phyloP scores from a whole-genome alignment of 1,140 invertebrate genomes.

The Dendrolimus punctatus region DNA sequence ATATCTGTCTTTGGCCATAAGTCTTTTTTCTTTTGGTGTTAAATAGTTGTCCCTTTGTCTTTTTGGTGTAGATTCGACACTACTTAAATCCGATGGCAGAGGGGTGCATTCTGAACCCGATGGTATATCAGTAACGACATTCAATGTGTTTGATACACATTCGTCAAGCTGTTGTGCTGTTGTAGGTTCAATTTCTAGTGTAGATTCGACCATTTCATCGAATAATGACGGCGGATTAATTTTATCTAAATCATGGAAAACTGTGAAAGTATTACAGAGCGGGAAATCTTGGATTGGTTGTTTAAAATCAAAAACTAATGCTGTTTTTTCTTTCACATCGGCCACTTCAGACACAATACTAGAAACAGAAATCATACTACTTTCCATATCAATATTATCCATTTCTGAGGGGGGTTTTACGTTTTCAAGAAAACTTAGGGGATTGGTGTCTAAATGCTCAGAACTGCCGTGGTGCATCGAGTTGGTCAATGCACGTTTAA shows the following conservation, averaged over 20 bases:
- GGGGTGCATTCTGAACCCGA: conserved; percentile 63
- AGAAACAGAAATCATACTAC: conserved; percentile 86
- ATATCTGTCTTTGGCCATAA: conserved; percentile 81
- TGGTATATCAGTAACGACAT: conserved; percentile 61
- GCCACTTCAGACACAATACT: conserved; percentile 86
- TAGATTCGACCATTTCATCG: conserved; percentile 83
- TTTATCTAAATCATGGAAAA: conserved; percentile 81
- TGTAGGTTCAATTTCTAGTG: conserved; percentile 71
- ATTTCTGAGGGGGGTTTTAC: conserved; percentile 87
- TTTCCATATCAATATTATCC: conserved; percentile 86
- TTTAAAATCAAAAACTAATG: conserved; percentile 70
- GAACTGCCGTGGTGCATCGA: conserved; percentile 74
- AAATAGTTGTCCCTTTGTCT: conserved; percentile 72
- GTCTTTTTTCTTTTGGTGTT: conserved; percentile 83
- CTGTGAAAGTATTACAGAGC: conserved; percentile 67
- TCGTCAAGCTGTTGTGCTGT: conserved; percentile 71
- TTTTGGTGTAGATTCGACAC: conserved; percentile 81
- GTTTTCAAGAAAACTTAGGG: conserved; percentile 78
- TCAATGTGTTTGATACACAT: conserved; percentile 65
- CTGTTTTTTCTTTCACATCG: conserved; percentile 66
- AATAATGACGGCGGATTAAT: conserved; percentile 87
- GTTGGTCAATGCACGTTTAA: conserved; percentile 78
- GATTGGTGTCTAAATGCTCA: conserved; percentile 74
- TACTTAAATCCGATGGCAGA: conserved; percentile 73
- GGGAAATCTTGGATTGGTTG: conserved; percentile 66